Evolutionary conservation across 2,113 vertebrate species (phyloP).

Genomic region (Percopsis transmontana): DNA sequence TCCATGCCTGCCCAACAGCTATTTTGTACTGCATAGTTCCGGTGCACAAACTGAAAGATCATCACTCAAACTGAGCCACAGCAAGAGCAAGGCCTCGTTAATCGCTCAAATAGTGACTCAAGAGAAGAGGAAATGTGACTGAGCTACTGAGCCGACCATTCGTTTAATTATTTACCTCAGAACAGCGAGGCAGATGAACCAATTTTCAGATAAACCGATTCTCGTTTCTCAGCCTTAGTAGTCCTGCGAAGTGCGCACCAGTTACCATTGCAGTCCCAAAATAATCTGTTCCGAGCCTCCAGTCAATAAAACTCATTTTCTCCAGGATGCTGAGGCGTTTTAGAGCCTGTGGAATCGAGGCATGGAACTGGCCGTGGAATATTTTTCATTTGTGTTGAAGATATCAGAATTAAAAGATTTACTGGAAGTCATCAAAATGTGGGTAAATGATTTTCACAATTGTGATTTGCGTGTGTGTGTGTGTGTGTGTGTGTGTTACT

Average conservation of each 20-base stretch:
- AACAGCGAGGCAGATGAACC: conserved; percentile 8
- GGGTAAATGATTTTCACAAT: too few relatives aligned
- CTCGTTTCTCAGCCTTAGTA: conserved; percentile 27
- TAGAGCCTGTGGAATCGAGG: not conserved
- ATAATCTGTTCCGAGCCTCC: conserved; percentile 12
- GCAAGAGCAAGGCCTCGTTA: not conserved
- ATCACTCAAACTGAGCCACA: not conserved
- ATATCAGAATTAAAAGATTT: not conserved
- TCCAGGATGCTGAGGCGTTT: not conserved
- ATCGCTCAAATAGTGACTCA: not conserved
- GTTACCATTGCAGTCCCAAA: conserved; percentile 9
- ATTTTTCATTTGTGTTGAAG: not conserved
- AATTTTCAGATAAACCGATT: conserved; percentile 17
- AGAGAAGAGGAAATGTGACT: conserved; percentile 19
- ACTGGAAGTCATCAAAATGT: not conserved
- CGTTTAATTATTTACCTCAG: not conserved
- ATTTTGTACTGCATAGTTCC: conserved; percentile 20
- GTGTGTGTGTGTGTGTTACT: not conserved
- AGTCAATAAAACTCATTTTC: conserved; percentile 2
- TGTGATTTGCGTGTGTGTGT: not conserved
- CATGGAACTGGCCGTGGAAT: too few relatives aligned
- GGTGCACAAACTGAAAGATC: conserved; percentile 6
- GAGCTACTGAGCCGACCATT: not conserved
- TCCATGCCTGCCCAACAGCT: not conserved
- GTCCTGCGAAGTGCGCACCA: conserved; percentile 17